A percentile compares a stretch with the other conserved stretches of the same genome.
phyloP scores from a whole-genome alignment of 2,113 vertebrate genomes.

The Boulengeromyrus knoepffleri region DNA sequence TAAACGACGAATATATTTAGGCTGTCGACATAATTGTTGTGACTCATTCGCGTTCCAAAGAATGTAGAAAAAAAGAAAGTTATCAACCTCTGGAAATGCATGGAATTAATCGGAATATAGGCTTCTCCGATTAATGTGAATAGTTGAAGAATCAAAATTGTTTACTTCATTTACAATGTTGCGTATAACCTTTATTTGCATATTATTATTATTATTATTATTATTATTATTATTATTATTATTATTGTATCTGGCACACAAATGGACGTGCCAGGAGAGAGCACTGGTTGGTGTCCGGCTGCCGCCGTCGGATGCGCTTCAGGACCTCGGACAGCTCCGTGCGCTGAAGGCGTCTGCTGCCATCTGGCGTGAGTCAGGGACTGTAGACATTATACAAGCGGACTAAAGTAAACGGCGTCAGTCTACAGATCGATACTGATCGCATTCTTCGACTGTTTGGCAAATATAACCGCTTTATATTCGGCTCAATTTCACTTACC shows the following conservation, averaged over 20 bases:
- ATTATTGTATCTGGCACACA: not conserved
- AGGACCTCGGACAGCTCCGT: conserved; percentile 47
- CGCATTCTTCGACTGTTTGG: not conserved
- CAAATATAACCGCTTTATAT: not conserved
- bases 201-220: not conserved
- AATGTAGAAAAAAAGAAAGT: not conserved
- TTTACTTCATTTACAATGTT: not conserved
- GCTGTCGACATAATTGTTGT: not conserved
- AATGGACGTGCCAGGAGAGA: not conserved
- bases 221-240: not conserved
- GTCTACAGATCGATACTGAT: not conserved
- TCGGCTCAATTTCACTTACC: not conserved
- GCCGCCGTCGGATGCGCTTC: conserved; percentile 23
- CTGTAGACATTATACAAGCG: not conserved
- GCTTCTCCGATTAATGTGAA: not conserved
- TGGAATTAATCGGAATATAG: not conserved
- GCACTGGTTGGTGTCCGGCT: not conserved
- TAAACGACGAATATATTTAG: not conserved
- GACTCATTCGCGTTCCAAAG: not conserved
- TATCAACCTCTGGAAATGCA: not conserved
- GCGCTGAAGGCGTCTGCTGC: conserved; percentile 35
- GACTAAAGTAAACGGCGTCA: not conserved
- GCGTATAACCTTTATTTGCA: not conserved
- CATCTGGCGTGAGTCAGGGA: conserved; percentile 32
- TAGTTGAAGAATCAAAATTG: not conserved